phyloP scores from a whole-genome alignment of 2,113 vertebrate species.

The Oreochromis aureus region DNA sequence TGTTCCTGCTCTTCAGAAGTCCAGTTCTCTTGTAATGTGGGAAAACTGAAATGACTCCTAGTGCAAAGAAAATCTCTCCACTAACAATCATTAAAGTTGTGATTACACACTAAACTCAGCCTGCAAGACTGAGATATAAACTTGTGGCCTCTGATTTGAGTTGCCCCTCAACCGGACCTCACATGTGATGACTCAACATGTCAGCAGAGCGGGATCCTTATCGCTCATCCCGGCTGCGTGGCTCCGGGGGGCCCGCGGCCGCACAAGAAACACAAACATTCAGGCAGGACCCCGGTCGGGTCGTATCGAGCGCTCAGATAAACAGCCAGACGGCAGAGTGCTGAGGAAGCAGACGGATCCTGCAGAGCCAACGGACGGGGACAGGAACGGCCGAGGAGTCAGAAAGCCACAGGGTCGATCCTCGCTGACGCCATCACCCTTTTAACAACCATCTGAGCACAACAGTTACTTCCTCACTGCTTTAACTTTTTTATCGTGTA shows the following conservation, averaged over 20 bases:
- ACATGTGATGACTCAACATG: conserved; percentile 40
- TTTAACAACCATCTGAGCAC: background rate
- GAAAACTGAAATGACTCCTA: background rate
- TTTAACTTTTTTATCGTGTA: accelerated
- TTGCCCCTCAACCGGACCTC: background rate
- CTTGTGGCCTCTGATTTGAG: background rate
- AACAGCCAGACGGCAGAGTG: conserved; percentile 27
- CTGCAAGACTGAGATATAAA: background rate
- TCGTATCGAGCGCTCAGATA: conserved; percentile 29
- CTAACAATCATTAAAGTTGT: background rate
- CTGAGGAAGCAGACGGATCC: conserved; percentile 44
- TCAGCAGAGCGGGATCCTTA: conserved; percentile 45
- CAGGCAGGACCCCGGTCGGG: background rate
- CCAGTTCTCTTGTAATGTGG: background rate
- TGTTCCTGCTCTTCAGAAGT: background rate
- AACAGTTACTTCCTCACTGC: background rate
- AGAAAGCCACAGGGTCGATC: background rate
- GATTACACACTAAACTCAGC: background rate
- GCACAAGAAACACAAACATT: conserved; percentile 43
- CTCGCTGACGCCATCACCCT: background rate
- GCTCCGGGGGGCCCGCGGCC: background rate
- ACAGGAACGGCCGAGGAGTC: background rate
- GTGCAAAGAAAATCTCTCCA: background rate
- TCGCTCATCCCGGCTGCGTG: conserved; percentile 41
- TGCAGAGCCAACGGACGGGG: background rate